Evolutionary conservation across 2,113 vertebrate genomes (phyloP).

Genomic region (Paracanthobrama guichenoti): DNA sequence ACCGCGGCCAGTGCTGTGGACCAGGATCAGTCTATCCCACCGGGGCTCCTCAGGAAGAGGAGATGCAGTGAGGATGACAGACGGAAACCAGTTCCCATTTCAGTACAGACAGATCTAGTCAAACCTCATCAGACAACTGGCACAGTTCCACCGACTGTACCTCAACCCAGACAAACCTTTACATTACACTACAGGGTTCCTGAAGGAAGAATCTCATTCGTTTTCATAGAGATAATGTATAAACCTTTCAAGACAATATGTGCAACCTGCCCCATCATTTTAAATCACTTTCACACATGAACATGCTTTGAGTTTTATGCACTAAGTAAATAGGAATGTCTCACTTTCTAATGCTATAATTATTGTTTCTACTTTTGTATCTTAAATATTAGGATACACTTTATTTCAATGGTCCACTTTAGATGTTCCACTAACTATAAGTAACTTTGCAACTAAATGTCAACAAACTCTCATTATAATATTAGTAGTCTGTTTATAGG

Average conservation of each 20-base stretch:
- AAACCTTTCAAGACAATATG: neutral
- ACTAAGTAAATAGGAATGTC: no score
- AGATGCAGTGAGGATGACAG: neutral
- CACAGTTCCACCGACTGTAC: neutral
- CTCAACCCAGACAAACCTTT: neutral
- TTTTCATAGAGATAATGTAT: slow-evolving; percentile 4
- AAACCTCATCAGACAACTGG: neutral
- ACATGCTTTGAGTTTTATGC: no score
- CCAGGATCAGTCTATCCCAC: slow-evolving; percentile 9
- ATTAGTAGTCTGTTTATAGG: no score
- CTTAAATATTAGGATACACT: no score
- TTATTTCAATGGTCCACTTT: no score
- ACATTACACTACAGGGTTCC: slow-evolving; percentile 12
- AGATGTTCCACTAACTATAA: no score
- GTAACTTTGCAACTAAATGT: no score
- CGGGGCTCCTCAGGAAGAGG: neutral
- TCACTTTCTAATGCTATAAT: no score
- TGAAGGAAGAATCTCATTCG: neutral
- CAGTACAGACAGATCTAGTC: neutral
- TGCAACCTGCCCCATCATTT: neutral
- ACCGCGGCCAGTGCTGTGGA: neutral
- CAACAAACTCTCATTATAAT: no score
- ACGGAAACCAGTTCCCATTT: slow-evolving; percentile 3
- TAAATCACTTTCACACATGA: neutral
- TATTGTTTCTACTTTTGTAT: no score